Evolutionary conservation across 1,140 invertebrate genomes (phyloP).

Genomic region (Drosophila takahashii): DNA sequence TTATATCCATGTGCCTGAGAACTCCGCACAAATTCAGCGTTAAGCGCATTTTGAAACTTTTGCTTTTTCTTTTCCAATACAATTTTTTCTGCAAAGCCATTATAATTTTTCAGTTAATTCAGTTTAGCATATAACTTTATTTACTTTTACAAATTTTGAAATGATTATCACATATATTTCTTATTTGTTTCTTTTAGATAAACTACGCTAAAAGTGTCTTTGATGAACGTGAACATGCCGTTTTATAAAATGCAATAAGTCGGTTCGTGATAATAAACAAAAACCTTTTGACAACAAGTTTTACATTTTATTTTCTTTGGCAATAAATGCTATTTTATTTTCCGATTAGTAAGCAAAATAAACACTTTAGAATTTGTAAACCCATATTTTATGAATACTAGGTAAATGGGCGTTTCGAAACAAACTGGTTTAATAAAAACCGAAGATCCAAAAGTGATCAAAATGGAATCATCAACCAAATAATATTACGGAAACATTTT

Average conservation of each 20-base stretch:
- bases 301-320: slow-evolving; percentile 44
- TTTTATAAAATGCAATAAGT: slow-evolving; percentile 53
- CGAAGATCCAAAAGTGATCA: slow-evolving; percentile 33
- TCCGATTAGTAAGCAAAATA: slow-evolving; percentile 11
- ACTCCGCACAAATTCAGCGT: too few relatives aligned
- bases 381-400: slow-evolving; percentile 1
- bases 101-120: neutral
- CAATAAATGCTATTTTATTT: slow-evolving; percentile 27
- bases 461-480: slow-evolving; percentile 31
- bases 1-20: too few relatives aligned
- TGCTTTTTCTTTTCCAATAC: too few relatives aligned
- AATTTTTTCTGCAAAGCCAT: too few relatives aligned
- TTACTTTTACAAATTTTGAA: slow-evolving; percentile 32
- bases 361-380: neutral
- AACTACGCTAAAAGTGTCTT: slow-evolving; percentile 95
- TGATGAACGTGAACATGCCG: slow-evolving; percentile 88
- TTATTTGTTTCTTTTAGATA: slow-evolving; percentile 88
- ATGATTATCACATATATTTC: slow-evolving; percentile 34
- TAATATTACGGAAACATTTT: slow-evolving; percentile 8
- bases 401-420: slow-evolving; percentile 5
- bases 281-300: slow-evolving; percentile 34
- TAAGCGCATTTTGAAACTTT: too few relatives aligned
- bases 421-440: slow-evolving; percentile 34
- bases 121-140: slow-evolving; percentile 13
- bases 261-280: slow-evolving; percentile 52